Percentiles rank a stretch among this genome's conserved stretches.
Conservation (phyloP, 2,888 invertebrate genomes). For the Sminthurinus aureus region DNA sequence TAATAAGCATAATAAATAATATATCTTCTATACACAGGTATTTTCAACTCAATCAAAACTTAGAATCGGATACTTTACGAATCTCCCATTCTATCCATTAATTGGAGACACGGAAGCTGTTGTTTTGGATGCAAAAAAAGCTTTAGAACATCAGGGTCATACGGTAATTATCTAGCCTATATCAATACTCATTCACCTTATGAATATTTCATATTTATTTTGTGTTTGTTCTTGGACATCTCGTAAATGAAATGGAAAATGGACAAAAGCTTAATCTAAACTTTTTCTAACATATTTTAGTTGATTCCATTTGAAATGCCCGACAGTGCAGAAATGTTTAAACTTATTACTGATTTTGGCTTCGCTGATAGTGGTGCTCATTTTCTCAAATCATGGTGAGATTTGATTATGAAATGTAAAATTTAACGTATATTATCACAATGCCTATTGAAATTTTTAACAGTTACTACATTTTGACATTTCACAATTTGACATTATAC, state of each 20-base stretch:
- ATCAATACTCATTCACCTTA: too few species aligned
- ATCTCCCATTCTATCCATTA: constrained; percentile 62
- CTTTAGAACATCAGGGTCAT: constrained; percentile 60
- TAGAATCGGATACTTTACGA: constrained; percentile 62
- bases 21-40: constrained; percentile 7
- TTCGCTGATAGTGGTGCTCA: constrained; percentile 52
- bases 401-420: background rate
- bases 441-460: background rate
- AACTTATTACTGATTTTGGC: constrained; percentile 47
- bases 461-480: too few species aligned
- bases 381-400: constrained; percentile 49
- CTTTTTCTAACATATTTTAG: too few species aligned
- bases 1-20: background rate
- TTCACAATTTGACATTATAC: background rate
- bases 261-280: too few species aligned
- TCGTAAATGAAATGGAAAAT: too few species aligned
- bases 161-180: constrained; percentile 20
- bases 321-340: constrained; percentile 48
- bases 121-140: constrained; percentile 59
- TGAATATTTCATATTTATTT: too few species aligned
- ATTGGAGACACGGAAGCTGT: constrained; percentile 62
- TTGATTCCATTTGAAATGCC: constrained; percentile 58
- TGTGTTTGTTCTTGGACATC: too few species aligned
- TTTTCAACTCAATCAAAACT: constrained; percentile 44
- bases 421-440: background rate